Evolutionary conservation across 2,797 vertebrate genomes (phyloP), one percentile per base, ranked within the genome.

Genomic region (Hydrophis major): DNA sequence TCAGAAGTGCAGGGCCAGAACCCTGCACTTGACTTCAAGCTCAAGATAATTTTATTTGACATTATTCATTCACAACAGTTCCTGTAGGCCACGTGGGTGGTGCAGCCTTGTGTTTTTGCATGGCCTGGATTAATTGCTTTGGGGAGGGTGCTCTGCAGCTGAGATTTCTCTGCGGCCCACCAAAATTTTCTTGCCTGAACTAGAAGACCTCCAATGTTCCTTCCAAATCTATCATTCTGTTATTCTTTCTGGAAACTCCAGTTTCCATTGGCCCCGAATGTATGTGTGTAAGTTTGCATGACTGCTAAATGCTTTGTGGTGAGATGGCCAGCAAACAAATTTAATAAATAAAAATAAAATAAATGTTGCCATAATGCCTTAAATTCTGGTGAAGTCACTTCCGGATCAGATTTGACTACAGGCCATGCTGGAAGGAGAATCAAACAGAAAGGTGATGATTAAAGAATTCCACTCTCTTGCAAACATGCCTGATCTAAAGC

Each of bases 231-330:
- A 7, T 37, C 18, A 74, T 74, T 37, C 14, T 37, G 66, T 37
- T 74, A 74, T 74, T 18, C n/a, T 42, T 56, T 16, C 32, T 37
- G 32, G 3, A 88, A 92, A 32, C 0, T 88, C 4, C 53, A 53
- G 0, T 2, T 37, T 37, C 37, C 37, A 37, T 83, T 27, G 2
- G 18, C 0, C 89, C 37, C 27, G 25, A 88, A 0, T 13, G 59
- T 89, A 0, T 20, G 56, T 1, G 10, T 91, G 47, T 13, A 0
- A 37, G 87, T 6, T 87, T 61, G 83, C 6, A 0, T 22, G 0
- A 87, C 61, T 1, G 12, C 27, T 56, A 87, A 91, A n/a, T 74
- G 37, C n/a, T 8, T 37, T 0, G 1, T 37, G 32, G n/a, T 18
- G 16, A 74, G 66, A 74, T 74, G 66, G 66, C n/a, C 6, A 74